Percentiles rank a stretch among this genome's conserved stretches.
phyloP scores from a whole-genome alignment of 2,797 vertebrate species.

The Remorina albescens region DNA sequence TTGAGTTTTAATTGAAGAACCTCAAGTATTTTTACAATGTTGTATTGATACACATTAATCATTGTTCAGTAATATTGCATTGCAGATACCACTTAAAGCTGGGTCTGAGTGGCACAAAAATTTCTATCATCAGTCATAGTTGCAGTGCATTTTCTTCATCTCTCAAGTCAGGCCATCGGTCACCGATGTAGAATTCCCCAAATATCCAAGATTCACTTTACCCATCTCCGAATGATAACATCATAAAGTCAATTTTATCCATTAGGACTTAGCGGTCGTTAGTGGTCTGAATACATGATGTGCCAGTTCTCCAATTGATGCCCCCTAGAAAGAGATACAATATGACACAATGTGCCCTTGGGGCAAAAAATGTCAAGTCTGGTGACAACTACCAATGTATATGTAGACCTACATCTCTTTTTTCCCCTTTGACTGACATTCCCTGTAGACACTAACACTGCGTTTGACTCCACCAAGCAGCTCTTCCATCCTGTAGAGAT shows the following conservation, averaged over 20 bases:
- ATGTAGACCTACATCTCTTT: slow-evolving; percentile 37
- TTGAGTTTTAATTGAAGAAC: too few relatives aligned
- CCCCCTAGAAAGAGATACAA: slow-evolving; percentile 33
- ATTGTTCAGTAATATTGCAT: too few relatives aligned
- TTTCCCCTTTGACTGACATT: slow-evolving; percentile 58
- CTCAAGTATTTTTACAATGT: too few relatives aligned
- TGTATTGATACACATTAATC: too few relatives aligned
- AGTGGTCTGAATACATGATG: slow-evolving; percentile 36
- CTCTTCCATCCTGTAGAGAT: slow-evolving; percentile 13
- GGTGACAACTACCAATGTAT: slow-evolving; percentile 31
- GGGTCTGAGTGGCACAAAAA: too few relatives aligned
- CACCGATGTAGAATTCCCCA: not conserved
- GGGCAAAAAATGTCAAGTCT: slow-evolving; percentile 43
- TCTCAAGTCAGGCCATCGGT: not conserved
- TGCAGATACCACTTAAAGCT: too few relatives aligned
- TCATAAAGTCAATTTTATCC: not conserved
- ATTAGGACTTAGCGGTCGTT: not conserved
- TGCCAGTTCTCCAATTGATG: slow-evolving; percentile 32
- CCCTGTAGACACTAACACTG: slow-evolving; percentile 39
- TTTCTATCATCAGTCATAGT: not conserved
- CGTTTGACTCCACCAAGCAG: slow-evolving; percentile 33
- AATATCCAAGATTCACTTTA: not conserved
- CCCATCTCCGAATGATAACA: not conserved
- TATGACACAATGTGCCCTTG: slow-evolving; percentile 42
- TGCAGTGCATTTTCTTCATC: not conserved